Evolutionary conservation across 2,888 invertebrate species (phyloP).

Genomic region (Lycia hirtaria): DNA sequence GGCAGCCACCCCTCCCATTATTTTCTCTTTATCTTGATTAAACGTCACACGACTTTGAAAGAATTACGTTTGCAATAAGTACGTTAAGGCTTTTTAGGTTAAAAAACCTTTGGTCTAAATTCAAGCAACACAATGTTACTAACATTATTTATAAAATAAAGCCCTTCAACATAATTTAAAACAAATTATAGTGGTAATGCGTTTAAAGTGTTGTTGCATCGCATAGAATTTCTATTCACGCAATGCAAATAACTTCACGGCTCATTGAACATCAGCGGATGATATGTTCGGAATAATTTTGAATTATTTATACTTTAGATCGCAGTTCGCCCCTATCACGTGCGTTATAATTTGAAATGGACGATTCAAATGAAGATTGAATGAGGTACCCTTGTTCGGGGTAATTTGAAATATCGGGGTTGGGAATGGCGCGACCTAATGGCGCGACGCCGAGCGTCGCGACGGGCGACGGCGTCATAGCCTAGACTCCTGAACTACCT

Average conservation of each 20-base stretch:
- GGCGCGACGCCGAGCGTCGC: conserved; percentile 54
- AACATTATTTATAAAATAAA: conserved; percentile 7
- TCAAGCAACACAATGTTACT: background rate
- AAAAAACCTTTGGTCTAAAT: background rate
- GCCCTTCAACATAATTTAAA: conserved; percentile 39
- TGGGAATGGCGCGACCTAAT: conserved; percentile 53
- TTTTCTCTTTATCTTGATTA: conserved; percentile 49
- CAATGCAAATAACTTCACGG: conserved; percentile 74
- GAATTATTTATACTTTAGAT: conserved; percentile 62
- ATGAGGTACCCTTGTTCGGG: conserved; percentile 60
- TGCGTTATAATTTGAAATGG: conserved; percentile 57
- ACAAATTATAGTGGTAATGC: conserved; percentile 62
- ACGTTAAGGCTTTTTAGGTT: background rate
- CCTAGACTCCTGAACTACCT: conserved; percentile 16
- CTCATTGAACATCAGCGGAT: conserved; percentile 68
- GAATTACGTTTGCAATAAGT: conserved; percentile 37
- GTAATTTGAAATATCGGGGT: conserved; percentile 75
- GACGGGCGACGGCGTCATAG: conserved; percentile 42
- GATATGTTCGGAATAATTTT: conserved; percentile 64
- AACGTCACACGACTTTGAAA: conserved; percentile 52
- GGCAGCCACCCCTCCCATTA: conserved; percentile 62
- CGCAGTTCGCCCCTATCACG: conserved; percentile 55
- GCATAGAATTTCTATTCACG: conserved; percentile 72
- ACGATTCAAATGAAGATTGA: conserved; percentile 60
- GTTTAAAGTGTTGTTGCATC: conserved; percentile 61